Evolutionary conservation across 35 echinoderm and acorn worm genomes (phyloP).

Genomic region (Lytechinus pictus): DNA sequence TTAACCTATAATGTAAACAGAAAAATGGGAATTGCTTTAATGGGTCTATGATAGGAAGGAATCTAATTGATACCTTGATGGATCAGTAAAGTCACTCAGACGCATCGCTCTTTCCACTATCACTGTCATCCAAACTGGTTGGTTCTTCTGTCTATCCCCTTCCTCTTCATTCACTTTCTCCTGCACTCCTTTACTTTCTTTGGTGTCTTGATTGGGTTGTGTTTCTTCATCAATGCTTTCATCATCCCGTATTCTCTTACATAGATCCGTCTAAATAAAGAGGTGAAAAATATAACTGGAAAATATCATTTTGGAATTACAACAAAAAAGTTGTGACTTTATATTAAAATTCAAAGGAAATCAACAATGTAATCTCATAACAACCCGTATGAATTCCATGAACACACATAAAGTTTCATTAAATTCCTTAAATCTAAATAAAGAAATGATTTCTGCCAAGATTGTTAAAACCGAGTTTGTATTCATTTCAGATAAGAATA

Average conservation of each 20-base stretch:
- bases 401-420: too few species aligned
- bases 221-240: background rate
- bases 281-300: background rate
- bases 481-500: too few species aligned
- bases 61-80: constrained; percentile 35
- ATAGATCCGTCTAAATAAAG: background rate
- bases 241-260: background rate
- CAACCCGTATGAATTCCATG: too few species aligned
- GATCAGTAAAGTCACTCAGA: constrained; percentile 40
- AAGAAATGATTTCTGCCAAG: too few species aligned
- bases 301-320: background rate
- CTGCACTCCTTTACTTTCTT: background rate
- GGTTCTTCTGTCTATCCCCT: constrained; percentile 16
- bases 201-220: background rate
- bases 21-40: too few species aligned
- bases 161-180: constrained; percentile 44
- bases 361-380: too few species aligned
- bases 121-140: constrained; percentile 67
- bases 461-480: too few species aligned
- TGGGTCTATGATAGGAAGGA: too few species aligned
- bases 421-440: too few species aligned
- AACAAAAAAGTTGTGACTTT: too few species aligned
- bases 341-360: too few species aligned
- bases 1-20: too few species aligned
- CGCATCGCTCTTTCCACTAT: constrained; percentile 80